Conservation (phyloP, 1,140 invertebrate genomes). For the Oncopodura yosiiana region DNA sequence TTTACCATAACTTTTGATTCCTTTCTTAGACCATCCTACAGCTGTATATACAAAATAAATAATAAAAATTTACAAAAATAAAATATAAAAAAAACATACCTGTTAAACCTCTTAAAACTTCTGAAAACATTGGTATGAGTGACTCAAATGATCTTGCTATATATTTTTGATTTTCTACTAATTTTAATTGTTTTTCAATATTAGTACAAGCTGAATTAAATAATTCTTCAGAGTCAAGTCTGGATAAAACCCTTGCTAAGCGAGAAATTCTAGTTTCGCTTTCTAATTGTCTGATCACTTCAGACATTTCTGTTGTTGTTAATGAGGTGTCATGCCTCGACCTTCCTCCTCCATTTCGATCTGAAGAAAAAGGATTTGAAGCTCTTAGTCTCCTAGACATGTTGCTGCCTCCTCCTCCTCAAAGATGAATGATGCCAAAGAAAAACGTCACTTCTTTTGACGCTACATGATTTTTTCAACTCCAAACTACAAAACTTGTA, state of each 20-base stretch:
- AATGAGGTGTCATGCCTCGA: no score
- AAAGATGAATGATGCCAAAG: no score
- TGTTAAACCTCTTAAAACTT: constrained; percentile 20
- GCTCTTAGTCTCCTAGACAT: no score
- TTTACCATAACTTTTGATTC: constrained; percentile 8
- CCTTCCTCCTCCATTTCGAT: no score
- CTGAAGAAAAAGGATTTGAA: no score
- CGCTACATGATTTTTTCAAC: no score
- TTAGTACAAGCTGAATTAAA: constrained; percentile 23
- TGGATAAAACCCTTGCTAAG: constrained; percentile 10
- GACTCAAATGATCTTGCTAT: constrained; percentile 17
- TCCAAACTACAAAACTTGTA: no score
- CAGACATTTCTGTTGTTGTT: no score
- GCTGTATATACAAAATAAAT: constrained; percentile 15
- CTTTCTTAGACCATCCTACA: constrained; percentile 16
- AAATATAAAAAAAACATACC: constrained; percentile 12
- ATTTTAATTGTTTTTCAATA: constrained; percentile 21
- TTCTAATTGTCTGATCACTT: no score
- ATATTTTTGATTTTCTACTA: constrained; percentile 26
- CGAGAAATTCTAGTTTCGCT: constrained; percentile 19
- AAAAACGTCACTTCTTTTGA: no score
- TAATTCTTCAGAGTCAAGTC: constrained; percentile 22
- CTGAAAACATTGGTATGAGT: constrained; percentile 9
- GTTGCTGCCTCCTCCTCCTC: no score
- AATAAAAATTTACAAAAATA: neutral